Evolutionary conservation across 2,888 invertebrate genomes (phyloP).

Genomic region (Drosophila fulvimacula): DNA sequence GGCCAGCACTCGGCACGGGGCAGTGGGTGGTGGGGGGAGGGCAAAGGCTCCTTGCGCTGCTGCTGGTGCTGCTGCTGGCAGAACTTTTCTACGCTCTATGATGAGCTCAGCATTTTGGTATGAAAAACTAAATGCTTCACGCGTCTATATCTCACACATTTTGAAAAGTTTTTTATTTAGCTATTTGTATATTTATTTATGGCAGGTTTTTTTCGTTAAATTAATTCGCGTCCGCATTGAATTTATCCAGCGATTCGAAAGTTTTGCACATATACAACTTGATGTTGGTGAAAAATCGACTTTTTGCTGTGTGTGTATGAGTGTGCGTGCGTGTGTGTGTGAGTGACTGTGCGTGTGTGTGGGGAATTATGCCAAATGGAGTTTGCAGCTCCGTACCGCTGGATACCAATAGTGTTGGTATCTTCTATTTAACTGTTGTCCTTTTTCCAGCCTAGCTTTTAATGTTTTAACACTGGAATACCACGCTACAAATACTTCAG

Average conservation of each 20-base stretch:
- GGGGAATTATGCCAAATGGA: conserved; percentile 75
- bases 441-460: conserved; percentile 78
- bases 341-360: conserved; percentile 50
- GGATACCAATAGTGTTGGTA: conserved; percentile 82
- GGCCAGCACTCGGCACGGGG: background rate
- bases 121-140: conserved; percentile 15
- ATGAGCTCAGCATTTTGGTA: conserved; percentile 75
- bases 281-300: conserved; percentile 79
- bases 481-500: conserved; percentile 31
- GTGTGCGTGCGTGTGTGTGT: background rate
- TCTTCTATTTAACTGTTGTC: conserved; percentile 77
- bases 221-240: conserved; percentile 36
- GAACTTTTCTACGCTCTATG: conserved; percentile 53
- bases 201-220: conserved; percentile 13
- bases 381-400: conserved; percentile 59
- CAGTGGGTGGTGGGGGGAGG: background rate
- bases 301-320: conserved; percentile 56
- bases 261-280: conserved; percentile 72
- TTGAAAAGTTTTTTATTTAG: conserved; percentile 9
- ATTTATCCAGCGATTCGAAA: conserved; percentile 56
- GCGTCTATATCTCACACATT: conserved; percentile 36
- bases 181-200: background rate
- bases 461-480: conserved; percentile 73
- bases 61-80: conserved; percentile 18
- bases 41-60: conserved; percentile 11